Evolutionary conservation across 2,888 invertebrate genomes (phyloP).

Genomic region (Drosophila borealis): DNA sequence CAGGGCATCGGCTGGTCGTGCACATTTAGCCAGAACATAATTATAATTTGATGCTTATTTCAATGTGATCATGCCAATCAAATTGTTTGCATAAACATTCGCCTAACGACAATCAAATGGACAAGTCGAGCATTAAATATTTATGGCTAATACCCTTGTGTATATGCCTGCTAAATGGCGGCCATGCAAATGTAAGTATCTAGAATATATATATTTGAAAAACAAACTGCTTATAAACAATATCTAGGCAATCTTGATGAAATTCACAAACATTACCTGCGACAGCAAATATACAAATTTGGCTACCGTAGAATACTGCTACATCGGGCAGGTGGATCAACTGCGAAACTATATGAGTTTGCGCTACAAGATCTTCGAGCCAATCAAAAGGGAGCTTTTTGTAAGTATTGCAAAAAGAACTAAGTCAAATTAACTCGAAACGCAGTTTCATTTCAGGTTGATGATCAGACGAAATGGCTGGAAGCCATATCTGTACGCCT

Average conservation of each 20-base stretch:
- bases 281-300: slow-evolving; percentile 1
- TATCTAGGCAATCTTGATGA: not conserved
- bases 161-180: not conserved
- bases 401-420: slow-evolving; percentile 12
- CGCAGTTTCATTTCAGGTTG: slow-evolving; percentile 13
- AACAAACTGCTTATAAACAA: not conserved
- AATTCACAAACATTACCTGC: slow-evolving; percentile 35
- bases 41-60: too few species aligned
- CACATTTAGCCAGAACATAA: too few species aligned
- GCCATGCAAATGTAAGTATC: slow-evolving; percentile 13
- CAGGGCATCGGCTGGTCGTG: too few species aligned
- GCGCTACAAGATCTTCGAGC: not conserved
- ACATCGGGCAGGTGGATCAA: not conserved
- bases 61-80: too few species aligned
- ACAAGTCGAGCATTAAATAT: slow-evolving; percentile 2
- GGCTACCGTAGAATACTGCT: slow-evolving; percentile 10
- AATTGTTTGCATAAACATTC: slow-evolving; percentile 5
- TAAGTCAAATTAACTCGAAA: not conserved
- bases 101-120: not conserved
- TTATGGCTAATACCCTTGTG: not conserved
- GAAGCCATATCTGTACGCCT: slow-evolving; percentile 25
- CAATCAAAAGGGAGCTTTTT: not conserved
- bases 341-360: slow-evolving; percentile 12
- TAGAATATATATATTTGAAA: not conserved
- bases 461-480: slow-evolving; percentile 27